Evolutionary conservation across 2,888 invertebrate genomes (phyloP).

Genomic region (Neuroscelio doddi): DNA sequence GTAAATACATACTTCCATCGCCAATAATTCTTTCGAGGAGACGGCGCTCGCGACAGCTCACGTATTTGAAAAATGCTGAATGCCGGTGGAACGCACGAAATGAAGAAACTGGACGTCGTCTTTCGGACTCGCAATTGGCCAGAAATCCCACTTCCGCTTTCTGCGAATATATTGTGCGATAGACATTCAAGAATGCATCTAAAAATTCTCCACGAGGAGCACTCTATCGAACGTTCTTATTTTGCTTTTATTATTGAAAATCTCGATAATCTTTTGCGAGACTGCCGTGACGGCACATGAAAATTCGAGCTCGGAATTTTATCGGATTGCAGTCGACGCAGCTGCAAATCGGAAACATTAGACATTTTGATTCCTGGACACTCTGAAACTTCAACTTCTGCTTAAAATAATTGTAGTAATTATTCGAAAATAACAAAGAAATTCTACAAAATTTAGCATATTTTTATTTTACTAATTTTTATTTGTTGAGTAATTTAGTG

Average conservation of each 20-base stretch:
- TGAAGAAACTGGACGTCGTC: conserved; percentile 43
- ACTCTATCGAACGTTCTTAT: conserved; percentile 29
- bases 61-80: conserved; percentile 32
- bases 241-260: conserved; percentile 38
- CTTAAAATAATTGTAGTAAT: no score
- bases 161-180: conserved; percentile 27
- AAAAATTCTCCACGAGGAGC: conserved; percentile 28
- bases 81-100: conserved; percentile 35
- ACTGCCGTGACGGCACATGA: conserved; percentile 33
- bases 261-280: conserved; percentile 31
- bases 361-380: conserved; percentile 16
- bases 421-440: no score
- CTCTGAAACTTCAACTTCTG: no score
- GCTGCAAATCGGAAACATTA: no score
- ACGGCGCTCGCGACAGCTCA: background rate
- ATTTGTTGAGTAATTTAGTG: no score
- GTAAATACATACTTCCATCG: conserved; percentile 4
- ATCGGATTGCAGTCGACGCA: no score
- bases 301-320: no score
- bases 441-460: no score
- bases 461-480: no score
- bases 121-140: conserved; percentile 42
- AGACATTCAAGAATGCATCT: conserved; percentile 37
- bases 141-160: conserved; percentile 38
- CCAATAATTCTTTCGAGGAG: background rate